These are phyloP conservation scores for Diogma glabrata DNA, from an alignment of 2,888 invertebrate species.

Conservation along the genomic window DNA sequence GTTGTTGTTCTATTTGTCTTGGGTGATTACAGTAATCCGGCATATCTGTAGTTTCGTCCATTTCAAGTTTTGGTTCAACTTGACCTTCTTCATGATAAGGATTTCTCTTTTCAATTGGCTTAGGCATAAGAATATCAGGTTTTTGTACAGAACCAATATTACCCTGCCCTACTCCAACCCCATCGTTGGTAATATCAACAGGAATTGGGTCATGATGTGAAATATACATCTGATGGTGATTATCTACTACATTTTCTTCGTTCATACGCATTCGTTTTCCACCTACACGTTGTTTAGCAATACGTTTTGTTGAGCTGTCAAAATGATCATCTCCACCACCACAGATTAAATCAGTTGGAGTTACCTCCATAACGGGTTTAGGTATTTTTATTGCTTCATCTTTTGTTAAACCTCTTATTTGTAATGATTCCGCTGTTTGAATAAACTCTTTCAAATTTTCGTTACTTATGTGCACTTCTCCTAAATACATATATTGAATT, in stretches of 20 bases:
- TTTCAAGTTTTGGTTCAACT: not conserved
- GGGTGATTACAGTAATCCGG: not conserved
- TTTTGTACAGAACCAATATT: constrained; percentile 5
- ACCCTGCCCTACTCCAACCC: not conserved
- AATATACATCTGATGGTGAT: constrained; percentile 3
- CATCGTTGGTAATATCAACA: constrained; percentile 2
- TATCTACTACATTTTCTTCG: not conserved
- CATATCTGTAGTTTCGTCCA: constrained; percentile 3
- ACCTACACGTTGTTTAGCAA: not conserved
- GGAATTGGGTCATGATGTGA: constrained; percentile 3
- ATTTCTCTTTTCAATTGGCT: constrained; percentile 2
- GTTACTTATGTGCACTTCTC: constrained; percentile 18
- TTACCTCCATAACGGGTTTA: constrained; percentile 2
- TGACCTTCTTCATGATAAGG: constrained; percentile 8
- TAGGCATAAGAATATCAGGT: constrained; percentile 4
- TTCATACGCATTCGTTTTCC: not conserved
- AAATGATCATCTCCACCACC: not conserved
- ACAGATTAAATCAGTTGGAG: not conserved
- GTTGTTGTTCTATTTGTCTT: constrained; percentile 2
- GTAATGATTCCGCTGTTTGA: constrained; percentile 17
- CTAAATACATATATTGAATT: constrained; percentile 19
- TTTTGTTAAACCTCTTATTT: constrained; percentile 18
- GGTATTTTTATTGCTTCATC: constrained; percentile 10
- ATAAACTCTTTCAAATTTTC: constrained; percentile 18
- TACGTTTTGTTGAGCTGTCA: not conserved